A percentile compares a stretch with the other conserved stretches of the same genome.
Evolutionary conservation across 2,797 vertebrate species (phyloP).

Genomic region (Pangasius sanitwongsei): DNA sequence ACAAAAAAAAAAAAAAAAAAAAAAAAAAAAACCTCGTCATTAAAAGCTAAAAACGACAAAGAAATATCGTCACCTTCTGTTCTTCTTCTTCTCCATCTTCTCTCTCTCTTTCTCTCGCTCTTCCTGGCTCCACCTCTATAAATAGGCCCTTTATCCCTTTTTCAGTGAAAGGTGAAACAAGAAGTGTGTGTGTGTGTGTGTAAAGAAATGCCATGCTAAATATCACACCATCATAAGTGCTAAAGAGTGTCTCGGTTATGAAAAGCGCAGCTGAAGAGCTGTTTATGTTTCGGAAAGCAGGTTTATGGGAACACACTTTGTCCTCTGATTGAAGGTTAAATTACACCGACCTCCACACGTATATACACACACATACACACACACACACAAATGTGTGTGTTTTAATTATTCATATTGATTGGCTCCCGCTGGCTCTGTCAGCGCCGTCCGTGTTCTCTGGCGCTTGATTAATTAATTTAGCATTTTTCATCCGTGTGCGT

Average conservation of each 20-base stretch:
- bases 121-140: neutral
- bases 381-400: conserved; percentile 27
- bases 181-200: conserved; percentile 26
- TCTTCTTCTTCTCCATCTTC: neutral
- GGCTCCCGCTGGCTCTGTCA: conserved; percentile 47
- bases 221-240: conserved; percentile 32
- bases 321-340: conserved; percentile 33
- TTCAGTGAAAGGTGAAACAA: conserved; percentile 13
- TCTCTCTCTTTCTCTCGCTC: neutral
- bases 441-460: conserved; percentile 17
- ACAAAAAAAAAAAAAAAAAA: conserved; percentile 54
- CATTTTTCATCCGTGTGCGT: conserved; percentile 59
- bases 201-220: conserved; percentile 41
- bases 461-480: conserved; percentile 63
- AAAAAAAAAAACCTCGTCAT: conserved; percentile 59
- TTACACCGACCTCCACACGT: conserved; percentile 10
- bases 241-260: conserved; percentile 26
- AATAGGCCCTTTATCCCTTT: conserved; percentile 26
- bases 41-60: conserved; percentile 51
- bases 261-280: conserved; percentile 19
- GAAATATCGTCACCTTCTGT: neutral
- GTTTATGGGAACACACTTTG: conserved; percentile 18
- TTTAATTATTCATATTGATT: conserved; percentile 62
- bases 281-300: conserved; percentile 32
- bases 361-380: conserved; percentile 13